These are phyloP conservation scores for Sarotherodon lohbergeri DNA, from an alignment of 2,113 vertebrate species.

Conservation along the genomic window DNA sequence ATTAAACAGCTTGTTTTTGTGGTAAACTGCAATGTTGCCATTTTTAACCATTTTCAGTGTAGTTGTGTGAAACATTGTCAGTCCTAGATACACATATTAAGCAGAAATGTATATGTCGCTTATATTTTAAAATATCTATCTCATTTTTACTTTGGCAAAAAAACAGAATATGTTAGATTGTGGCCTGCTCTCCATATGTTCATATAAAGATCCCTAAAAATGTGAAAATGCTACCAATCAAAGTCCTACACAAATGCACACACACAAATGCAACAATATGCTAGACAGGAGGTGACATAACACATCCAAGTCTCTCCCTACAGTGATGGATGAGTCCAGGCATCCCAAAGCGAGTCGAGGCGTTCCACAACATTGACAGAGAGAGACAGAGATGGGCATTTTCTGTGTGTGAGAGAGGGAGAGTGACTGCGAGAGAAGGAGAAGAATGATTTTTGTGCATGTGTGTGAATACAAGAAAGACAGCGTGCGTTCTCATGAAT, in stretches of 20 bases:
- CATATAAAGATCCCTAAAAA: not conserved
- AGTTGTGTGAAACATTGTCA: not conserved
- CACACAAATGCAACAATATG: not conserved
- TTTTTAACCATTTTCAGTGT: not conserved
- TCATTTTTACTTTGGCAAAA: not conserved
- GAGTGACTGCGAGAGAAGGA: slow-evolving; percentile 40
- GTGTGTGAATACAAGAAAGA: slow-evolving; percentile 29
- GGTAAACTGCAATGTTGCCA: not conserved
- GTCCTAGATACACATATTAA: not conserved
- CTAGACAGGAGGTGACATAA: slow-evolving; percentile 28
- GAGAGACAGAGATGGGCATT: slow-evolving; percentile 33
- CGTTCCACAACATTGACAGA: slow-evolving; percentile 59
- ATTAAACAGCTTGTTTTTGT: not conserved
- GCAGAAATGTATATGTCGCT: not conserved
- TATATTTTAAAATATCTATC: not conserved
- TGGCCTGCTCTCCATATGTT: not conserved
- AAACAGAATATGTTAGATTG: not conserved
- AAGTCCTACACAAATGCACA: not conserved
- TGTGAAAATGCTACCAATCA: not conserved
- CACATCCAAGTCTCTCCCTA: slow-evolving; percentile 6
- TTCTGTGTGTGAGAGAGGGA: not conserved
- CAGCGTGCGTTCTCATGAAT: not conserved
- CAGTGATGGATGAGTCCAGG: slow-evolving; percentile 57
- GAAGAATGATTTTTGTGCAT: slow-evolving; percentile 44
- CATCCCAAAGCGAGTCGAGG: slow-evolving; percentile 25